Conservation (phyloP, 2,888 invertebrate genomes). For the Rhagonycha lutea region DNA sequence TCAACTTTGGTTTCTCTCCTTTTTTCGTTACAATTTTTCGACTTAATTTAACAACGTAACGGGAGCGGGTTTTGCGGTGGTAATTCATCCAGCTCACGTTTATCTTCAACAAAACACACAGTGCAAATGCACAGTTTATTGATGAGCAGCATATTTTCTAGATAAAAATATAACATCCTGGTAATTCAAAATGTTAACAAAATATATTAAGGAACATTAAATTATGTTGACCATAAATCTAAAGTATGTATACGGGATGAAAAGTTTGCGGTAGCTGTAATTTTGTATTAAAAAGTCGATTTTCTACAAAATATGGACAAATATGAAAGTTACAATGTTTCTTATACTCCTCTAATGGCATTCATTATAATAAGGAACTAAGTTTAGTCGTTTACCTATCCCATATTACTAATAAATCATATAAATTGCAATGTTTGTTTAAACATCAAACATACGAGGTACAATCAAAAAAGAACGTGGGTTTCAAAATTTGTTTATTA, state of each 20-base stretch:
- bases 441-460: not conserved
- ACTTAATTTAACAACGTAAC: constrained; percentile 1
- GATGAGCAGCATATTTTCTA: constrained; percentile 14
- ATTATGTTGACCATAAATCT: constrained; percentile 1
- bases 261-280: not conserved
- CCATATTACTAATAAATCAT: constrained; percentile 8
- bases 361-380: constrained; percentile 19
- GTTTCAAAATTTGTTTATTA: too few relatives aligned
- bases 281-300: not conserved
- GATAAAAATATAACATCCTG: not conserved
- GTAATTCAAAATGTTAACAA: not conserved
- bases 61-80: constrained; percentile 3
- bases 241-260: not conserved
- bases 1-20: not conserved
- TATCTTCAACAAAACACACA: constrained; percentile 19
- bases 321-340: constrained; percentile 2
- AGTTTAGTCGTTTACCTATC: constrained; percentile 4
- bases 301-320: constrained; percentile 1
- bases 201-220: not conserved
- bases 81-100: constrained; percentile 25
- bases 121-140: constrained; percentile 12
- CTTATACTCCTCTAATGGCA: not conserved
- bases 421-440: not conserved
- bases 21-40: not conserved
- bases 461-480: not conserved